Evolutionary conservation across 2,888 invertebrate species (phyloP), one percentile per base, ranked within the genome.

Genomic region (Campoletis raptor): DNA sequence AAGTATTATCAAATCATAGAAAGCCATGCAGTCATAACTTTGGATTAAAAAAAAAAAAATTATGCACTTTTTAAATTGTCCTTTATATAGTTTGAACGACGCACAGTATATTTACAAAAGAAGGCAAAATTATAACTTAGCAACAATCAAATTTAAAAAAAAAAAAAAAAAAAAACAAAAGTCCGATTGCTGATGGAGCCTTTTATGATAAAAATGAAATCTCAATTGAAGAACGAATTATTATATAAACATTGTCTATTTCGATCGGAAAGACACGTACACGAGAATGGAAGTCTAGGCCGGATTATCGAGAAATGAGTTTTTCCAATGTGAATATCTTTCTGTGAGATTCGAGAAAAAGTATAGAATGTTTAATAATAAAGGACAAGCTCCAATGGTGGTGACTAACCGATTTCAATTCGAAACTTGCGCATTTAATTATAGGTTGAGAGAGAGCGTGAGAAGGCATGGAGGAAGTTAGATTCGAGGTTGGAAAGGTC

Each of bases 391-490:
- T 36, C 10, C 48, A 48, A n/a, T 77, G 10, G 30, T 66, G 76
- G 30, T 76, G 30, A 76, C 40, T 64, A 8, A 24, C 61, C 8
- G 48, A 74, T 21, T 18, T 61, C 52, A 82, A 78, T 79, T 82
- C 54, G 64, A 40, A 79, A 74, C 67, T 85, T 85, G 85, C 36
- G 42, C 82, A 76, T 82, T 85, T 79, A 82, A 79, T 82, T 85
- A 79, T 74, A 69, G 85, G 61, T 69, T 54, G 70, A 24, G 73
- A 40, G n/a, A 18, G 42, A 73, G 52, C 37, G 48, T 9, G 2
- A 15, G n/a, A 61, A n/a, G 48, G 37, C 15, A 73, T 36, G 45
- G 48, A 36, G 61, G 61, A 36, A 6, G 48, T 64, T 66, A 42
- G 18, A 72, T 61, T 54, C 30, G 67, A 54, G 48, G 48, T 61